phyloP scores from a whole-genome alignment of 2,797 vertebrate genomes.

The Sebastiscus albofasciatus region DNA sequence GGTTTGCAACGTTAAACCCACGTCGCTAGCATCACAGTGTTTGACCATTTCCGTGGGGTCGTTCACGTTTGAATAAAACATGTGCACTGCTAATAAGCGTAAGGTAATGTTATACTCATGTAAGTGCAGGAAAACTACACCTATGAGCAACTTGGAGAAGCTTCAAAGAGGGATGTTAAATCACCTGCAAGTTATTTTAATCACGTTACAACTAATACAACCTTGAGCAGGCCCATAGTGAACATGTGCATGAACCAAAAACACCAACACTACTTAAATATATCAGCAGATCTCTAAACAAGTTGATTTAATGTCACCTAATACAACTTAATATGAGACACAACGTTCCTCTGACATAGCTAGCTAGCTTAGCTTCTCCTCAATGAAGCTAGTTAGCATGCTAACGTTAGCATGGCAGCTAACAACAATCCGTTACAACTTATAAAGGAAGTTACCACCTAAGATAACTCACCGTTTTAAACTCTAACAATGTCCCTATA shows the following conservation, averaged over 20 bases:
- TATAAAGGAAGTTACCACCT: conserved; percentile 22
- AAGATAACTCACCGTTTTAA: neutral
- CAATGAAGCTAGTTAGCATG: conserved; percentile 44
- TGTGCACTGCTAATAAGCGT: too few relatives aligned
- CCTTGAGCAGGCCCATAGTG: conserved; percentile 14
- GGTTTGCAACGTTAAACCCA: neutral
- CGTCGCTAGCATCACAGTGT: neutral
- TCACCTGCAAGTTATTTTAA: neutral
- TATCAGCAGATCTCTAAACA: rapidly evolving
- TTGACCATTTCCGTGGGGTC: neutral
- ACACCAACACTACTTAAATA: too few relatives aligned
- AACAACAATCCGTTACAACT: conserved; percentile 53
- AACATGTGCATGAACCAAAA: neutral
- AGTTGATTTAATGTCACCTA: neutral
- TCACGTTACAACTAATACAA: neutral
- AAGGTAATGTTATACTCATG: rapidly evolving
- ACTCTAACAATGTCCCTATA: rapidly evolving
- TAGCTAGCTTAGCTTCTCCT: neutral
- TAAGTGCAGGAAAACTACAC: too few relatives aligned
- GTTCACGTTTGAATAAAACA: neutral
- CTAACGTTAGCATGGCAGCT: conserved; percentile 34
- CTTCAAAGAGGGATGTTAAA: neutral
- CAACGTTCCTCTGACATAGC: neutral
- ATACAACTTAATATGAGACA: neutral
- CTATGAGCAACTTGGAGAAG: neutral